Conservation (phyloP, 2,888 invertebrate species). For the Chrysomela aeneicollis region DNA sequence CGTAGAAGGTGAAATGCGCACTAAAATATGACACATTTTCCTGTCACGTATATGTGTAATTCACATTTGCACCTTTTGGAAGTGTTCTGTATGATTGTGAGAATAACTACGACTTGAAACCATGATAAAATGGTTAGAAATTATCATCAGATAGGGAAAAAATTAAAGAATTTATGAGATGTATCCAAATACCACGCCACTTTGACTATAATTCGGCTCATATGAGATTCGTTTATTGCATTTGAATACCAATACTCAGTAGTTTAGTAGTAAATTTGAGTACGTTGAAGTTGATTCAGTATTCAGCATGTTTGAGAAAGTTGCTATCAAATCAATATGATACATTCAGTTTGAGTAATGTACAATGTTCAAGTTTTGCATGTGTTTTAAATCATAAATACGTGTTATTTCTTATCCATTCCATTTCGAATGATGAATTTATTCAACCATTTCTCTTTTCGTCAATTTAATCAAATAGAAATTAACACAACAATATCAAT, state of each 20-base stretch:
- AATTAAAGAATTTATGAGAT: not conserved
- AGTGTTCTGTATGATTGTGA: constrained; percentile 57
- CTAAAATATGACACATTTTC: constrained; percentile 60
- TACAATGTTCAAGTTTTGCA: not conserved
- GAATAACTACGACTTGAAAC: constrained; percentile 28
- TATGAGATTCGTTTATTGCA: constrained; percentile 57
- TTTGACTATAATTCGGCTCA: constrained; percentile 8
- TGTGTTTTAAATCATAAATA: not conserved
- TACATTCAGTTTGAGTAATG: not conserved
- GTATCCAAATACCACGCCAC: constrained; percentile 1
- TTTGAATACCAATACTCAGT: constrained; percentile 74
- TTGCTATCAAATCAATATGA: constrained; percentile 13
- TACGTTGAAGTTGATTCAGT: constrained; percentile 12
- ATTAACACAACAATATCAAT: too few species aligned
- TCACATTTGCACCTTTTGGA: constrained; percentile 61
- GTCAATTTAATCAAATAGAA: too few species aligned
- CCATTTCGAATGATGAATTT: not conserved
- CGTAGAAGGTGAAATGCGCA: constrained; percentile 64
- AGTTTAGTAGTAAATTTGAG: constrained; percentile 29
- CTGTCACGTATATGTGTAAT: constrained; percentile 59
- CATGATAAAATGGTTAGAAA: not conserved
- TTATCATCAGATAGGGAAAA: not conserved
- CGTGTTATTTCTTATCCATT: not conserved
- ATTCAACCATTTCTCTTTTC: not conserved
- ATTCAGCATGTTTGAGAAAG: constrained; percentile 33